phyloP scores from a whole-genome alignment of 2,888 invertebrate species.

The Ophraella communa region DNA sequence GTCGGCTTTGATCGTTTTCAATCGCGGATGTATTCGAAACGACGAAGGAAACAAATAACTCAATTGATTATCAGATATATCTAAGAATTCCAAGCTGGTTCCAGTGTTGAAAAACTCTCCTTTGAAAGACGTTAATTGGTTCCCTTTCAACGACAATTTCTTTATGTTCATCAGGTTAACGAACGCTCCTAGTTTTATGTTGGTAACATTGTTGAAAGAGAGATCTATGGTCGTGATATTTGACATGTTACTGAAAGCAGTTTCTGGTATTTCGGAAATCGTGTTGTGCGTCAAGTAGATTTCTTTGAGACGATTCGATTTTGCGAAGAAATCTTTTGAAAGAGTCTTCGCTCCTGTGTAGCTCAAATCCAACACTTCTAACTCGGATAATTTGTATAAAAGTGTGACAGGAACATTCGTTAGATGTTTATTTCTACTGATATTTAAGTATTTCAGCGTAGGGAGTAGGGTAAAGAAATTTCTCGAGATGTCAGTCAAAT shows the following conservation, averaged over 20 bases:
- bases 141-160: conserved; percentile 74
- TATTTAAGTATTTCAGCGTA: conserved; percentile 73
- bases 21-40: conserved; percentile 81
- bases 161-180: conserved; percentile 78
- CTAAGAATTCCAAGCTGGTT: conserved; percentile 79
- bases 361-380: conserved; percentile 77
- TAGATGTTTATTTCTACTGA: conserved; percentile 77
- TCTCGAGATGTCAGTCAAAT: conserved; percentile 73
- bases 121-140: conserved; percentile 80
- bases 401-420: conserved; percentile 69
- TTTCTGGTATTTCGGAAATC: conserved; percentile 78
- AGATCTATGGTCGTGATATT: conserved; percentile 79
- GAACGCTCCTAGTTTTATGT: conserved; percentile 78
- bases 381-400: conserved; percentile 73
- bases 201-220: conserved; percentile 79
- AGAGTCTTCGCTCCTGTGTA: conserved; percentile 76
- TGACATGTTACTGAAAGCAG: conserved; percentile 76
- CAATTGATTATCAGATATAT: conserved; percentile 80
- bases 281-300: conserved; percentile 76
- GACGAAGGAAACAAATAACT: conserved; percentile 85
- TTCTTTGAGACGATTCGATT: conserved; percentile 69
- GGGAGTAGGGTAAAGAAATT: conserved; percentile 72
- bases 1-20: conserved; percentile 73
- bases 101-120: conserved; percentile 87
- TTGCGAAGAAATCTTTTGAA: conserved; percentile 74